Base-by-base conservation (phyloP, 2,797 vertebrate genomes). In the Parauchenoglanis punctatus region DNA sequence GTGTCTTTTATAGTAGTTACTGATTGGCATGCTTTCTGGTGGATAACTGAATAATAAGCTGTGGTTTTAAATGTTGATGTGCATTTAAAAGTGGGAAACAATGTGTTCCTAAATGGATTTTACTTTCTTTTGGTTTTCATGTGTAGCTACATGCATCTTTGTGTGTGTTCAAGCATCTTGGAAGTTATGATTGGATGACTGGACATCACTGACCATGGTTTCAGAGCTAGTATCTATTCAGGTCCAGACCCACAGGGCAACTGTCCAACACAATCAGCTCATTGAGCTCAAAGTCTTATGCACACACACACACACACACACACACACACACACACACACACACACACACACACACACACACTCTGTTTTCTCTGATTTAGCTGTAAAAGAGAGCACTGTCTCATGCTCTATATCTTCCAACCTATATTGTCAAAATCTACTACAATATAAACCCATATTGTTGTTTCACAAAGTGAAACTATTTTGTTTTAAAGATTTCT, bases 231-330 rank as follows among this genome's bases (percentile, higher is more conserved):
- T 52, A 17, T 67, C 25, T 83, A 83, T 83, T 83, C 61, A 83
- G 61, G 44, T 20, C 61, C 81, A 49, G 46, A 52, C 44, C 61
- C 46, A 83, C 61, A 83, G 59, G 80, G 81, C 61, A 82, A 82
- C 61, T 67, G 61, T 83, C 61, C 61, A 82, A 35, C 25, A 83
- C n/a, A 83, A 83, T 83, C 44, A 83, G n/a, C 25, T 83, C 44
- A 52, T 67, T 83, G 61, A 83, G 61, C 25, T 49, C n/a, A 65
- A 82, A 18, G 44, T 65, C 6, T 28, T 4, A 65, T 7, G 46
- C 23, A n/a, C 12, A 80, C 58, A 28, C 56, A 63, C 35, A 59
- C 5, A 80, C 10, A 61, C 54, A 61, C 75, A 56, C n/a, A 56
- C 7, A 52, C 28, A 28, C 25, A 7, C 75, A 28, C n/a, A 54